These are phyloP conservation scores for Acyrthosiphon pisum DNA, from an alignment of 1,140 invertebrate species.

Conservation along the genomic window DNA sequence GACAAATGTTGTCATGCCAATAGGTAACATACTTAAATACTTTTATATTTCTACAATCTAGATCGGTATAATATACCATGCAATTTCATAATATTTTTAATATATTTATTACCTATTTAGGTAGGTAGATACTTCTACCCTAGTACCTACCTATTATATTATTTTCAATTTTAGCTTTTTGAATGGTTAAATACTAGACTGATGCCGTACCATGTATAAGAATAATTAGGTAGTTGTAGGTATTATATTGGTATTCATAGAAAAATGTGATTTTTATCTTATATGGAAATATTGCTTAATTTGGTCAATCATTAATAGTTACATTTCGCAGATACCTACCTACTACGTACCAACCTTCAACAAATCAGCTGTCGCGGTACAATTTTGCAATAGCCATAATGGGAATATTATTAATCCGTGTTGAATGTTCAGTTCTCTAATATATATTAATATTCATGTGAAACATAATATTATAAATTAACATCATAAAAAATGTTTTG, in stretches of 20 bases:
- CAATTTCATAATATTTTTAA: too few species aligned
- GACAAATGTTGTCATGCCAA: too few species aligned
- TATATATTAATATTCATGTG: not conserved
- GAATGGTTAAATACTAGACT: not conserved
- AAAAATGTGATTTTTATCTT: not conserved
- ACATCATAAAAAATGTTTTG: not conserved
- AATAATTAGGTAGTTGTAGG: not conserved
- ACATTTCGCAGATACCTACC: not conserved
- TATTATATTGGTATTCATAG: not conserved
- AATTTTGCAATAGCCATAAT: not conserved
- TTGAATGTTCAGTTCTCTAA: not conserved
- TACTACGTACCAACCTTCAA: not conserved
- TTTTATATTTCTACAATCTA: too few species aligned
- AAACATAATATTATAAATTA: conserved; percentile 3
- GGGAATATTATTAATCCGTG: not conserved
- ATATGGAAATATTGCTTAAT: not conserved
- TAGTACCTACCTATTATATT: too few species aligned
- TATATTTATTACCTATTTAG: too few species aligned
- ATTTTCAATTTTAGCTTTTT: not conserved
- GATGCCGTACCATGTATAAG: not conserved
- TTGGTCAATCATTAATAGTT: not conserved
- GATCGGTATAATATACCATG: too few species aligned
- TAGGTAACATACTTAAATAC: too few species aligned
- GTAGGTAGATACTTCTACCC: too few species aligned
- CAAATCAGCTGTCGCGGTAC: not conserved